A percentile compares a stretch with the other conserved stretches of the same genome.
phyloP scores from a whole-genome alignment of 2,113 vertebrate species.

The Octodon degus region DNA sequence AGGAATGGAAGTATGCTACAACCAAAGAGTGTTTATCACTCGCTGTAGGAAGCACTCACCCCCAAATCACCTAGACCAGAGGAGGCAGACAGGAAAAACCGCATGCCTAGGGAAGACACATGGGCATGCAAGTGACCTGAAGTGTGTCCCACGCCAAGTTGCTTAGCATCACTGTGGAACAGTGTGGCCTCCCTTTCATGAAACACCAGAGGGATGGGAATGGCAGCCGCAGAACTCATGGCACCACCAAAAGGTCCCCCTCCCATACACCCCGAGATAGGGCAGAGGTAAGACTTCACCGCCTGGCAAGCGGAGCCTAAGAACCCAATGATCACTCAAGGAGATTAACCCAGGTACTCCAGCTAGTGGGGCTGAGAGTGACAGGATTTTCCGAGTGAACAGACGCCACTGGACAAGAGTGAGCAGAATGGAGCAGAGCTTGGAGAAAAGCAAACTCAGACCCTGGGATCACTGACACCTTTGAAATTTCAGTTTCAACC shows the following conservation, averaged over 20 bases:
- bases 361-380: not conserved
- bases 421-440: not conserved
- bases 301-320: not conserved
- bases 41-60: not conserved
- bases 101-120: not conserved
- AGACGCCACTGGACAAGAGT: not conserved
- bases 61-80: not conserved
- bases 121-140: not conserved
- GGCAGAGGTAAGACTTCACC: not conserved
- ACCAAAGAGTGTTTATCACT: not conserved
- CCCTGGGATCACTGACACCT: not conserved
- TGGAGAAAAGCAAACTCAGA: not conserved
- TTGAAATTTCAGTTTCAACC: constrained; percentile 23
- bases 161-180: not conserved
- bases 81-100: not conserved
- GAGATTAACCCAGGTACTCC: not conserved
- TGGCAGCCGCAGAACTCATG: not conserved
- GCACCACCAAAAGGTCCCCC: not conserved
- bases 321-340: not conserved
- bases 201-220: not conserved
- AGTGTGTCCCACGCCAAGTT: not conserved
- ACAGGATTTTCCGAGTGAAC: not conserved
- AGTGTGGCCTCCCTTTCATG: not conserved
- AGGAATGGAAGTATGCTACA: not conserved
- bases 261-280: not conserved